phyloP scores from a whole-genome alignment of 2,113 vertebrate genomes.

The Rhinolophus ferrumequinum region DNA sequence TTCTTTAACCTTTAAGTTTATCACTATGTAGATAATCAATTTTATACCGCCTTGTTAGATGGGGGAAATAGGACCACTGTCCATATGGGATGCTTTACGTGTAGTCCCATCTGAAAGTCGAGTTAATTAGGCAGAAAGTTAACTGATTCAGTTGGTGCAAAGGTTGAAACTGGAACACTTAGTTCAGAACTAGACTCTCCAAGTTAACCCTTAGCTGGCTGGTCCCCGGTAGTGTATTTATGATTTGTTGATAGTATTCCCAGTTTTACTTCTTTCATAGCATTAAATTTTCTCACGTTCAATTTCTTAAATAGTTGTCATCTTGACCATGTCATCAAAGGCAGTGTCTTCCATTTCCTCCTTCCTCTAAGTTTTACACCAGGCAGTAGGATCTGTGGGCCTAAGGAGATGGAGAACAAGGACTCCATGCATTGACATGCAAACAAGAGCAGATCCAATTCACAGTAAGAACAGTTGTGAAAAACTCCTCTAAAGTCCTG shows the following conservation, averaged over 20 bases:
- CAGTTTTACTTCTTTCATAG: neutral
- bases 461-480: neutral
- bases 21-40: conserved; percentile 5
- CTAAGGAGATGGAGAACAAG: neutral
- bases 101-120: neutral
- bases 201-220: neutral
- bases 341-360: neutral
- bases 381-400: neutral
- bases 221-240: accelerated
- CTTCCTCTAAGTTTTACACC: neutral
- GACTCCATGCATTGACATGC: neutral
- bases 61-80: neutral
- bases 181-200: neutral
- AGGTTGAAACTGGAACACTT: neutral
- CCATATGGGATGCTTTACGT: neutral
- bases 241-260: neutral
- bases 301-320: neutral
- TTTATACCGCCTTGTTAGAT: neutral
- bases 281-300: neutral
- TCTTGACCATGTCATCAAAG: neutral
- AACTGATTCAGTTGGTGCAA: conserved; percentile 22
- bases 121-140: conserved; percentile 62
- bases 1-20: conserved; percentile 31
- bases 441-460: neutral
- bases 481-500: neutral